phyloP scores from a whole-genome alignment of 1,140 invertebrate genomes.

The Cyrtorhinus lividipennis region DNA sequence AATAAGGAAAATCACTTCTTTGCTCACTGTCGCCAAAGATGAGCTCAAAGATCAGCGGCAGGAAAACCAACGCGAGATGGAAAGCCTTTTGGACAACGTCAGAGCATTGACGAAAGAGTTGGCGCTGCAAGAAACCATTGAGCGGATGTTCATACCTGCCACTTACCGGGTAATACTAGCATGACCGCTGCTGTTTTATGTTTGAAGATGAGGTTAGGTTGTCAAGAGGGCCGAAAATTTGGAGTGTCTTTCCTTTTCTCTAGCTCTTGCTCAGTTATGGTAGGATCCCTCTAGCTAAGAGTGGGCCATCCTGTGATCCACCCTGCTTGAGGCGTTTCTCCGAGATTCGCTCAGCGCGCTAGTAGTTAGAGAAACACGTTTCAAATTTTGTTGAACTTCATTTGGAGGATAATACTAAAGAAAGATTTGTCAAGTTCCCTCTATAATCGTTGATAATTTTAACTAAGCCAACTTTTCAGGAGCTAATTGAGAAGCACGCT shows the following conservation, averaged over 20 bases:
- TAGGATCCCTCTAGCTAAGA: no score
- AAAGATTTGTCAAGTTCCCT: no score
- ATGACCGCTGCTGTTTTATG: neutral
- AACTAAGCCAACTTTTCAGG: no score
- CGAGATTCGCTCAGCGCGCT: no score
- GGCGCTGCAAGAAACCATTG: slow-evolving; percentile 72
- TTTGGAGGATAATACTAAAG: no score
- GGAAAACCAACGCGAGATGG: slow-evolving; percentile 93
- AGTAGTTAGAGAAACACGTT: no score
- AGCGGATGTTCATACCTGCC: slow-evolving; percentile 80
- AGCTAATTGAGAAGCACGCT: slow-evolving; percentile 81
- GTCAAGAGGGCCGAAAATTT: slow-evolving; percentile 7
- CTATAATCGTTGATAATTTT: no score
- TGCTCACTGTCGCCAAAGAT: slow-evolving; percentile 66
- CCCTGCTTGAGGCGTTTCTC: no score
- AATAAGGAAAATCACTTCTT: slow-evolving; percentile 70
- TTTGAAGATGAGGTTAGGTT: neutral
- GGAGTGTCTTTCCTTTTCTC: no score
- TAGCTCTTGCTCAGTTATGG: no score
- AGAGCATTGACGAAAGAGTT: slow-evolving; percentile 76
- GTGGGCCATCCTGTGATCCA: no score
- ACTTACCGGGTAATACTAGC: slow-evolving; percentile 73
- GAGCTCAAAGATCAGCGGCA: slow-evolving; percentile 78
- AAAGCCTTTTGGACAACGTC: slow-evolving; percentile 84
- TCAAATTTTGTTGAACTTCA: no score